Conservation (phyloP, 2,113 vertebrate genomes). For the Pituophis catenifer region DNA sequence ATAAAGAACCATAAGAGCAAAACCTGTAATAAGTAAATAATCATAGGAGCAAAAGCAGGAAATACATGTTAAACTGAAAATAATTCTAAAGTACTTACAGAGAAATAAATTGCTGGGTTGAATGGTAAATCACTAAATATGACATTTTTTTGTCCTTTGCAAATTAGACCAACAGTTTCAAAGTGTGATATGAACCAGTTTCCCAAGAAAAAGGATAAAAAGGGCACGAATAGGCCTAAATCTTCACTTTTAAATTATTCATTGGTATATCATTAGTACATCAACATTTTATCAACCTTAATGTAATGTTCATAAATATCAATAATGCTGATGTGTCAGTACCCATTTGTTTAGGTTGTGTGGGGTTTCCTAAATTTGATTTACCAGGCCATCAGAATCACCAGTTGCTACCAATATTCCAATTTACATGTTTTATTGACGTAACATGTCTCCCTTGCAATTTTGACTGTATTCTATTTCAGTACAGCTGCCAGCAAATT, state of each 20-base stretch:
- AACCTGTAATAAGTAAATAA: background rate
- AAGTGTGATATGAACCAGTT: background rate
- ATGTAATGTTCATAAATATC: slow-evolving; percentile 35
- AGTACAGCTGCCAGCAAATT: slow-evolving; percentile 49
- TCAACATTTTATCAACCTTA: slow-evolving; percentile 25
- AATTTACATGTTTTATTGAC: slow-evolving; percentile 42
- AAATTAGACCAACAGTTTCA: background rate
- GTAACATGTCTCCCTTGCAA: slow-evolving; percentile 21
- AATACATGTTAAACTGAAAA: background rate
- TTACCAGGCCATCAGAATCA: slow-evolving; percentile 15
- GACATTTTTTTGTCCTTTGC: background rate
- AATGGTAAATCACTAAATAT: background rate
- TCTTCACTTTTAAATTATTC: background rate
- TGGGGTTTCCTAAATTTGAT: slow-evolving; percentile 31
- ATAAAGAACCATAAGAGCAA: background rate
- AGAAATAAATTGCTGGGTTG: too few species aligned
- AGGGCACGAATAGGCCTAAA: background rate
- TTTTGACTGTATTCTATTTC: slow-evolving; percentile 40
- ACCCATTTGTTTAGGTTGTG: background rate
- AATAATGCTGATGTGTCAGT: background rate
- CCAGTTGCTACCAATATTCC: slow-evolving; percentile 38
- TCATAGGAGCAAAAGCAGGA: background rate
- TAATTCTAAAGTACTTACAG: background rate
- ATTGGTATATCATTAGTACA: background rate
- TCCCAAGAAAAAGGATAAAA: background rate